A percentile compares a stretch with the other conserved stretches of the same genome.
Conservation (phyloP, 2,888 invertebrate genomes). For the Fabriciana adippe region DNA sequence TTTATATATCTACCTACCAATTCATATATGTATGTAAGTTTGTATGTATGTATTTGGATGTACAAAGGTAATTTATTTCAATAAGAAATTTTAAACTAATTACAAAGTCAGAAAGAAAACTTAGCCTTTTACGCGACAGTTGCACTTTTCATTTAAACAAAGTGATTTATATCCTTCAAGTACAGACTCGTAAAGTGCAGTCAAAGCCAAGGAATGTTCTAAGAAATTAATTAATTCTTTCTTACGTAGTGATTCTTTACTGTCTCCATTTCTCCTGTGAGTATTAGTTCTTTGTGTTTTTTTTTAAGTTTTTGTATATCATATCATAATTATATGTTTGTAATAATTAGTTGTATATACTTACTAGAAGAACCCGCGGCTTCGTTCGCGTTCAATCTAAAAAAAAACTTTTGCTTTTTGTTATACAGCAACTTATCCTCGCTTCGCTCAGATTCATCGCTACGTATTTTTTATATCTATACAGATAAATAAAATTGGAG, state of each 20-base stretch:
- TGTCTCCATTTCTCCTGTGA: slow-evolving; percentile 10
- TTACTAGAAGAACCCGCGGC: too few relatives aligned
- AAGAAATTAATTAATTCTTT: slow-evolving; percentile 33
- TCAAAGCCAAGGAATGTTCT: slow-evolving; percentile 18
- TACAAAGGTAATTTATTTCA: not conserved
- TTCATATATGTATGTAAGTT: too few relatives aligned
- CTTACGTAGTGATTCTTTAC: slow-evolving; percentile 25
- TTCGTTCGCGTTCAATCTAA: too few relatives aligned
- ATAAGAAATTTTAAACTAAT: slow-evolving; percentile 13
- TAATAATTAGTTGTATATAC: not conserved
- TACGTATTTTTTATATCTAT: too few relatives aligned
- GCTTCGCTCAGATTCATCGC: too few relatives aligned
- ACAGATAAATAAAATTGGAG: too few relatives aligned
- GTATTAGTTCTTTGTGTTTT: not conserved
- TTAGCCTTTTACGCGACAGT: slow-evolving; percentile 20
- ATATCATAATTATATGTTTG: not conserved
- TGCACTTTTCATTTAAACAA: slow-evolving; percentile 24
- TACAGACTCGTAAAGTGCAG: slow-evolving; percentile 29
- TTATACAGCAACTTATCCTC: too few relatives aligned
- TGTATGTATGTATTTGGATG: not conserved
- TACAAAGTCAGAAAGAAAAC: slow-evolving; percentile 13
- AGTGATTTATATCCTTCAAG: slow-evolving; percentile 38
- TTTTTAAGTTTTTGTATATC: not conserved
- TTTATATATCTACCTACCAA: too few relatives aligned
- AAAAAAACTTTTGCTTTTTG: too few relatives aligned